phyloP scores from a whole-genome alignment of 2,797 vertebrate genomes.

The Pseudopleuronectes americanus region DNA sequence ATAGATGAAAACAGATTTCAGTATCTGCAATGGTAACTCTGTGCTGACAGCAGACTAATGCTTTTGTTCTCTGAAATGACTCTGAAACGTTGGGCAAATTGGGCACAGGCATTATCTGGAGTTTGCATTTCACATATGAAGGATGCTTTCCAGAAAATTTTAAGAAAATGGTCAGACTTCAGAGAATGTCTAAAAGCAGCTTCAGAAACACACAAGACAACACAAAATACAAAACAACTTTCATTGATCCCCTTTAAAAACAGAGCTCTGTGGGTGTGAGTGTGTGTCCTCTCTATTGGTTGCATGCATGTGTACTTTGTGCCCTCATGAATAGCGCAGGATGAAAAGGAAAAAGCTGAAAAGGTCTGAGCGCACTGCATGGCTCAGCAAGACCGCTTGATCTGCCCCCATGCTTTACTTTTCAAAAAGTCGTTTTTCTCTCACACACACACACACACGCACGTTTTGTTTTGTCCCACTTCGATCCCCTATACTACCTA shows the following conservation, averaged over 20 bases:
- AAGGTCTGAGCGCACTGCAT: constrained; percentile 67
- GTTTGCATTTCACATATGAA: no score
- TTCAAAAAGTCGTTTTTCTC: constrained; percentile 40
- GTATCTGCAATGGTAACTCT: constrained; percentile 4
- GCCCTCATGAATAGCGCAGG: constrained; percentile 69
- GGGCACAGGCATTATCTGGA: no score
- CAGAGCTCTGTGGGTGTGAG: constrained; percentile 48
- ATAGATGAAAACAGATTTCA: constrained; percentile 36
- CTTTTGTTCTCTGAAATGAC: no score
- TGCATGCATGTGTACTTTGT: constrained; percentile 53
- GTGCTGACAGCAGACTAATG: neutral
- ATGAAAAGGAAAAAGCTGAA: constrained; percentile 77
- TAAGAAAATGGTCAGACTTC: no score
- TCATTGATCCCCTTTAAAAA: constrained; percentile 70
- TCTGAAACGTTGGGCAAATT: no score
- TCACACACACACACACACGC: constrained; percentile 18
- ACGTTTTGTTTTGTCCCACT: constrained; percentile 12
- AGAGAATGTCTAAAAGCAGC: no score
- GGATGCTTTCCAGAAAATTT: no score
- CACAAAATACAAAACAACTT: constrained; percentile 48
- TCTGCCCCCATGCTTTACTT: constrained; percentile 54
- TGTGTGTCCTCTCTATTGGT: constrained; percentile 63
- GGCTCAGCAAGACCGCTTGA: constrained; percentile 73
- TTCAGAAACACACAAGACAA: constrained; percentile 30
- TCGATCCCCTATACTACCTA: constrained; percentile 11